Evolutionary conservation across 2,888 invertebrate species (phyloP).

Genomic region (Holacanthella duospinosa): DNA sequence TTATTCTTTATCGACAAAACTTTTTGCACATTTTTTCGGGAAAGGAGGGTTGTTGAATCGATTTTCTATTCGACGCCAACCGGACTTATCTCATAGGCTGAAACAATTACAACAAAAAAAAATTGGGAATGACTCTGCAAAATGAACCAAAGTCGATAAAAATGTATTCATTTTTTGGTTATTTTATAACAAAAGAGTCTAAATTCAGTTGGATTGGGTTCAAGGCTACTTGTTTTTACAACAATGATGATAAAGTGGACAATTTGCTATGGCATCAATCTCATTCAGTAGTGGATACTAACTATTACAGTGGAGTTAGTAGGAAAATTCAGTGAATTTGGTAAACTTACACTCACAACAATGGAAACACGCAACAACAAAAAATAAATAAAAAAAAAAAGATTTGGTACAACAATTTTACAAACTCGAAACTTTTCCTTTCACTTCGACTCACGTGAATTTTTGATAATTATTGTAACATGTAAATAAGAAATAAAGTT

Average conservation of each 20-base stretch:
- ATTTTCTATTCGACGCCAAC: neutral
- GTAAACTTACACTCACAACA: neutral
- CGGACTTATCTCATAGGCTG: neutral
- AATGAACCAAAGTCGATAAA: neutral
- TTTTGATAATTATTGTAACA: too few species aligned
- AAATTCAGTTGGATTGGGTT: neutral
- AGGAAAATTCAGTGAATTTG: neutral
- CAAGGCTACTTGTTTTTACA: neutral
- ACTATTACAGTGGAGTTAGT: too few species aligned
- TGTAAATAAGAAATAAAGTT: too few species aligned
- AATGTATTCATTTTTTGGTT: neutral
- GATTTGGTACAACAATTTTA: too few species aligned
- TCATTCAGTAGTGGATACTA: too few species aligned
- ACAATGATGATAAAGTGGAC: too few species aligned
- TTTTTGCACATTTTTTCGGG: neutral
- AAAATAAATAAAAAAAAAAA: too few species aligned
- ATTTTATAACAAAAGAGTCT: neutral
- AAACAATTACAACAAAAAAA: neutral
- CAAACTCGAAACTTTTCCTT: too few species aligned
- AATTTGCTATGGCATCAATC: too few species aligned
- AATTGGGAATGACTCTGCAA: neutral
- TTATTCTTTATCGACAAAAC: neutral
- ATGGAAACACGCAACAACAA: too few species aligned
- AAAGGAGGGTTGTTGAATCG: neutral
- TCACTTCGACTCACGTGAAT: too few species aligned